Base-by-base conservation (phyloP, 2,888 invertebrate genomes). In the Atrina japonica region DNA sequence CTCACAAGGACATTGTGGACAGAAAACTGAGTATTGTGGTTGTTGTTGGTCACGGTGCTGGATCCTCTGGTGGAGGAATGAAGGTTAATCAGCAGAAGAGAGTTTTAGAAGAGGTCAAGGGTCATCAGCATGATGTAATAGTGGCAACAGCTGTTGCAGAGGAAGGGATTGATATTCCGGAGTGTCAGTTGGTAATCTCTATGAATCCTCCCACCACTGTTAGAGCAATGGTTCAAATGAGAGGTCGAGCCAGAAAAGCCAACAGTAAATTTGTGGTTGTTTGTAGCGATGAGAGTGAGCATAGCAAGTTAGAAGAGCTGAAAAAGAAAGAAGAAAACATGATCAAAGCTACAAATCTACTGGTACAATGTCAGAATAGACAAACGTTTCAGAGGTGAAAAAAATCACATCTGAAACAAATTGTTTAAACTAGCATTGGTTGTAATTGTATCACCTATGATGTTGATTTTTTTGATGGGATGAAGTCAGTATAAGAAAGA, bases 71-170 rank as follows among this genome's bases (percentile, higher is more conserved):
- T 3, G 82, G 81, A 41, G 88, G 88, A 18, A 88, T 88, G 88
- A 78, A 66, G 35, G 86, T 88, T 0, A 77, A 74, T n/a, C 76
- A 84, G 63, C 88, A 88, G 73, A 84, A 83, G 60, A 70, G 74
- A 35, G 74, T 80, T 5, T 70, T 88, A 16, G 78, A 82, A 23
- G 83, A 83, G 11, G 83, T 85, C 41, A 82, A 80, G 59, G 63
- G 74, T n/a, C 76, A 78, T 65, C 67, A 78, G 59, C 79, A 82
- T 58, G 80, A 85, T 68, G 80, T 88, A 14, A 71, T 88, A 1
- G 80, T 88, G 18, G 88, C 88, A 1, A 88, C 88, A 0, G 85
- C 88, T 9, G 86, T 88, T 16, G 87, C 86, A 11, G 88, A 88
- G 70, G 88, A 88, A 66, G 88, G 88, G 5, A 76, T 88, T 25